Base-by-base conservation (phyloP, 2,888 invertebrate species). In the Schizotus pectinicornis region DNA sequence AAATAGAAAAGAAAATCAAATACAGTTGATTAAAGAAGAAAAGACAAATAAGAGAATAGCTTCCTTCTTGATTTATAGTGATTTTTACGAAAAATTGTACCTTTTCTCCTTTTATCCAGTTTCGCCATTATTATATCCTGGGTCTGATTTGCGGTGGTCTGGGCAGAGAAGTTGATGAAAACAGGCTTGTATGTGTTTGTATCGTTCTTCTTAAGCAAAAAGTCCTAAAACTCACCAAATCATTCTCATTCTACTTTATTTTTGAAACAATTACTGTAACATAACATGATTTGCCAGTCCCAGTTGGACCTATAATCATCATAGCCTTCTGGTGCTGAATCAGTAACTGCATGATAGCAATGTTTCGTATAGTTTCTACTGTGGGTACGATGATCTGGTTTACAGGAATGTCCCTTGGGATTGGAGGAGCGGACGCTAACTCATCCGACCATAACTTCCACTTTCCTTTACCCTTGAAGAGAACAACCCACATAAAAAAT, bases 301-400 rank as follows among this genome's bases (percentile, higher is more conserved):
- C 95, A 0, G 97, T 96, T 0, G 96, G 95, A 0, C 97, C 98
- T 0, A 95, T 91, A 77, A 95, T 86, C 84, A 97, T 87, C 39
- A 92, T 82, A 0, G 92, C 86, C 72, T 95, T 96, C 8, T 89
- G 84, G 74, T 95, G 92, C 12, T 86, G 86, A 0, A 95, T 87
- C 38, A 97, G 79, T 32, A 94, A 81, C 64, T 86, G 86, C 81
- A 96, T 88, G 0, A 98, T 79, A 0, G 89, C 88, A 8, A 89
- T 85, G 74, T 92, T 92, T 34, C 96, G 85, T 1, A 96, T 88
- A 0, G 94, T 95, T 80, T 97, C 96, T 22, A 92, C 84, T 0
- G 97, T 98, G 0, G 94, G 91, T 8, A 98, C 95, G 55, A 97
- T 90, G 66, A 98, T 96, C 81, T 97, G 95, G 80, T 96, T 95